Evolutionary conservation across 2,888 invertebrate species (phyloP).

Genomic region (Bimastos eiseni): DNA sequence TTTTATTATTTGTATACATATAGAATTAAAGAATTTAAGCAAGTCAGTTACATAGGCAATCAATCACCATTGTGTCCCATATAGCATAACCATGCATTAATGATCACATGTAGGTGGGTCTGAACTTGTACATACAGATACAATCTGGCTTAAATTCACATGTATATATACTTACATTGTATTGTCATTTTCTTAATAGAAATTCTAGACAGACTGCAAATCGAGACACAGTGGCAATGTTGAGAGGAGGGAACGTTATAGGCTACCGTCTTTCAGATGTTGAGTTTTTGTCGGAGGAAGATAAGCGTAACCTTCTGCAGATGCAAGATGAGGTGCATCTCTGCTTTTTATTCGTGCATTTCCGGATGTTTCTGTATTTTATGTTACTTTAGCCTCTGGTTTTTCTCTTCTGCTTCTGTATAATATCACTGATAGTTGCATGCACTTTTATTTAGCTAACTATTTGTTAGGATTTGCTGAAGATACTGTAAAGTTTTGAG

Average conservation of each 20-base stretch:
- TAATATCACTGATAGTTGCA: background rate
- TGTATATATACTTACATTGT: background rate
- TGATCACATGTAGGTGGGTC: background rate
- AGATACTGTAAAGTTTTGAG: background rate
- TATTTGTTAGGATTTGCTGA: background rate
- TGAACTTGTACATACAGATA: background rate
- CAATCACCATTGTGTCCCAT: no score
- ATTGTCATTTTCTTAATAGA: background rate
- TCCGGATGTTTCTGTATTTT: background rate
- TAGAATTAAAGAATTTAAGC: no score
- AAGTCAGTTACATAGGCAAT: no score
- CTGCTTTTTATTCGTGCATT: background rate
- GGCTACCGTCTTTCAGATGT: constrained; percentile 3
- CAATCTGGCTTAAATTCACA: background rate
- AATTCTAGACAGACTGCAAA: background rate
- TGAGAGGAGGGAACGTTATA: background rate
- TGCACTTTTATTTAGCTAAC: background rate
- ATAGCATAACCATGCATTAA: no score
- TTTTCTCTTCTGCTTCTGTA: background rate
- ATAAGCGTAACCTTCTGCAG: background rate
- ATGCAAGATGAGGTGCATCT: constrained; percentile 14
- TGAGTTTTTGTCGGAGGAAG: background rate
- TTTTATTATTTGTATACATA: no score
- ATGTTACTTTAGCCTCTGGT: background rate
- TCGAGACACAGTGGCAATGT: constrained; percentile 18